These are phyloP conservation scores for Xiphorhynchus elegans DNA, from an alignment of 2,113 vertebrate genomes.

Conservation along the genomic window DNA sequence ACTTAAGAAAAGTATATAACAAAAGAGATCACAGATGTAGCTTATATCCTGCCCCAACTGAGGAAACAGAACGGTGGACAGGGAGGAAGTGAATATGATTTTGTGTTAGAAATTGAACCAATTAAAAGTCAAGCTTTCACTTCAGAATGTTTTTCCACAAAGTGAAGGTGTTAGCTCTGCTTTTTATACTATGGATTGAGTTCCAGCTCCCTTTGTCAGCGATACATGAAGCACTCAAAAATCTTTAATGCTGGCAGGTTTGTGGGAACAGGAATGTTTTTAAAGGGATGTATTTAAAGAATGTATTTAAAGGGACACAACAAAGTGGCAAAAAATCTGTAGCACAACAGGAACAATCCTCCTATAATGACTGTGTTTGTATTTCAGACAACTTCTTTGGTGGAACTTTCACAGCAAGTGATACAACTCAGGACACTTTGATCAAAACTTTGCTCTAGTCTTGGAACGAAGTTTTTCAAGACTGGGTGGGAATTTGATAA, in stretches of 20 bases:
- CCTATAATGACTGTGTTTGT: neutral
- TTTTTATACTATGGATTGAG: neutral
- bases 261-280: rapidly evolving
- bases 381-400: neutral
- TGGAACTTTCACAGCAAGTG: neutral
- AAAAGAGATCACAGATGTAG: neutral
- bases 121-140: neutral
- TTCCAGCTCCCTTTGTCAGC: neutral
- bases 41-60: neutral
- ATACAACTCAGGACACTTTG: neutral
- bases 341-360: neutral
- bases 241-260: neutral
- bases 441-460: neutral
- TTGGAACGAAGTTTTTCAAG: slow-evolving; percentile 2
- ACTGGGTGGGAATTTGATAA: neutral
- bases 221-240: neutral
- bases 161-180: neutral
- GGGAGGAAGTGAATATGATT: neutral
- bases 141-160: neutral
- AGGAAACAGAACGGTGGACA: neutral
- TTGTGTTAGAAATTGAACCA: neutral
- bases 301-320: neutral
- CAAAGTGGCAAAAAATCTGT: neutral
- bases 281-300: no score
- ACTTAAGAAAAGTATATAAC: neutral